Percentiles rank a stretch among this genome's conserved stretches.
Conservation (phyloP, 2,797 vertebrate genomes). For the Valencia hispanica region DNA sequence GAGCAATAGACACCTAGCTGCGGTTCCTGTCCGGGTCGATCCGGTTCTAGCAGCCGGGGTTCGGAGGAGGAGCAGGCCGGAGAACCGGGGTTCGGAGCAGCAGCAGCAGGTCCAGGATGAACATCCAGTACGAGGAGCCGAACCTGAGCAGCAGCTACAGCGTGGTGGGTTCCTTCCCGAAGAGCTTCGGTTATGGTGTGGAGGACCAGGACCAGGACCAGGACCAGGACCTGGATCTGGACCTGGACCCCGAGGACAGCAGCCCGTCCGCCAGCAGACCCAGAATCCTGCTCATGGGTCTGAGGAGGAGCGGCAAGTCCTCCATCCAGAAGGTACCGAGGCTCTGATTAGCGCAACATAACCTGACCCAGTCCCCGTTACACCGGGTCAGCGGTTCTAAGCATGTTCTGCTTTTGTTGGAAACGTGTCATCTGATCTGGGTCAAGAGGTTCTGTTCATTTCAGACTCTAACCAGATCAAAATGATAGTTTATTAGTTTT, state of each 20-base stretch:
- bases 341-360: background rate
- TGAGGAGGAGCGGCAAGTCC: slow-evolving; percentile 92
- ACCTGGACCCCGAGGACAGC: slow-evolving; percentile 83
- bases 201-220: slow-evolving; percentile 86
- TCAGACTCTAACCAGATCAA: background rate
- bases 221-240: slow-evolving; percentile 86
- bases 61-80: background rate
- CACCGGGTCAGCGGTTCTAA: background rate
- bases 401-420: background rate
- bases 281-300: slow-evolving; percentile 91
- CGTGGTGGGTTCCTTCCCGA: slow-evolving; percentile 87
- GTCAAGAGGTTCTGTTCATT: background rate
- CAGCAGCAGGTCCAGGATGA: slow-evolving; percentile 71
- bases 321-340: slow-evolving; percentile 92
- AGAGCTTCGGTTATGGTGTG: slow-evolving; percentile 90
- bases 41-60: background rate
- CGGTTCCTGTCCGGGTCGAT: slow-evolving; percentile 13
- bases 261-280: slow-evolving; percentile 83
- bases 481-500: background rate
- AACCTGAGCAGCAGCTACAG: slow-evolving; percentile 81
- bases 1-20: slow-evolving; percentile 27
- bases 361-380: background rate
- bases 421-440: background rate
- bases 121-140: slow-evolving; percentile 81
- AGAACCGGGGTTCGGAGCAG: background rate